Base-by-base conservation (phyloP, 2,888 invertebrate genomes). In the Lycia hirtaria region DNA sequence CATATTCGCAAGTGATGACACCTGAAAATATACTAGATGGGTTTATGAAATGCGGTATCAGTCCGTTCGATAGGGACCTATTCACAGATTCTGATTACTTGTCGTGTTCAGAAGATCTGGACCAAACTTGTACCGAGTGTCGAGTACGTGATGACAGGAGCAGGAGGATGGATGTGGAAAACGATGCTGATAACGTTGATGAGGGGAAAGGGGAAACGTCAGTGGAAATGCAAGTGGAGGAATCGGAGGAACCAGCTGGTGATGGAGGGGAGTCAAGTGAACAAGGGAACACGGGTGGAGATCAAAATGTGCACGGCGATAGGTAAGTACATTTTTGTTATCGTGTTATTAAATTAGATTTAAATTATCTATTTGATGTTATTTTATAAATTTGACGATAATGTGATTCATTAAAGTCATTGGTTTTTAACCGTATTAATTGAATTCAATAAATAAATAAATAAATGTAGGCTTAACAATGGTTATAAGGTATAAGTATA, bases 1-100 rank as follows among this genome's bases (percentile, higher is more conserved):
- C 48, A 14, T 51, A 35, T 12, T 9, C 5, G 0, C 22, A 52
- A n/a, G 40, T 48, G 35, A 47, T 51, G 37, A 37, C 43, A 12
- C n/a, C 48, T 22, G 51, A 47, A 4, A 22, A 24, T 28, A 43
- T 57, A 12, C 12, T 4, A 15, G 30, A 48, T 12, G 52, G 43
- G 7, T 57, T 57, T 19, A 37, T 30, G 10, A 52, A 43, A 20
- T 52, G 52, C 17, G 57, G 57, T 2, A 52, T 57, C 5, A 7
- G 22, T 28, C 57, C 57, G 6, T 57, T 43, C 22, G 57, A 57
- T 14, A 45, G 52, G n/a, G 57, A 57, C 19, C 48, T 57, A 17
- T 48, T 57, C 3, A 57, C 28, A 10, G 52, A 41, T 4, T 5
- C 17, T 12, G 52, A 52, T 33, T 52, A 48, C 14, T 0, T 12